Conservation (phyloP, 2,888 invertebrate genomes). For the Dolomedes plantarius region DNA sequence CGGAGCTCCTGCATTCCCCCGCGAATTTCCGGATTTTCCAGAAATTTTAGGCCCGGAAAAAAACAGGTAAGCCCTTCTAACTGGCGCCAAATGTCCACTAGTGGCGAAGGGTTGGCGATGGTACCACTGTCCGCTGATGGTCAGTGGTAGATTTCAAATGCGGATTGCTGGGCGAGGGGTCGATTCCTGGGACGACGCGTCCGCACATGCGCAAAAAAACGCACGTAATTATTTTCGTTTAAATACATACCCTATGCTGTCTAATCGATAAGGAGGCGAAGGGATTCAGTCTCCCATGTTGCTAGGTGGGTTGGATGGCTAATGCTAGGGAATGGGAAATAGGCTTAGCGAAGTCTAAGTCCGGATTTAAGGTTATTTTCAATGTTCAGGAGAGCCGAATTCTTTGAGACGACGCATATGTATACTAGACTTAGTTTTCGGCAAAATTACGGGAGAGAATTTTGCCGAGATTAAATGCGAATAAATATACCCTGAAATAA, state of each 20-base stretch:
- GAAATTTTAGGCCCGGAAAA: constrained; percentile 39
- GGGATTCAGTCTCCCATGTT: constrained; percentile 37
- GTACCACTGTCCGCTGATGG: constrained; percentile 57
- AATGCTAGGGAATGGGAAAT: constrained; percentile 17
- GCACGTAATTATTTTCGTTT: constrained; percentile 69
- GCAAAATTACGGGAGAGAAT: not conserved
- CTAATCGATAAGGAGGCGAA: constrained; percentile 61
- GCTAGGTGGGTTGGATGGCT: constrained; percentile 47
- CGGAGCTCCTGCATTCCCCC: constrained; percentile 37
- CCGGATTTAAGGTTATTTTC: constrained; percentile 1
- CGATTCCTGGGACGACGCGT: constrained; percentile 34
- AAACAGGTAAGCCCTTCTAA: constrained; percentile 62
- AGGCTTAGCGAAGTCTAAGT: constrained; percentile 15
- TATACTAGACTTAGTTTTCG: not conserved
- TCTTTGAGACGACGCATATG: not conserved
- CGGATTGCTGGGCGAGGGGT: constrained; percentile 52
- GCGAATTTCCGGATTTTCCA: constrained; percentile 61
- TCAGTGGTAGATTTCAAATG: constrained; percentile 65
- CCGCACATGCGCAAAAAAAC: constrained; percentile 68
- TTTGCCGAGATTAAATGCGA: not conserved
- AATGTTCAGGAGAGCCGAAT: not conserved
- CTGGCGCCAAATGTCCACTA: constrained; percentile 23
- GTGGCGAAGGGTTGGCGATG: constrained; percentile 49
- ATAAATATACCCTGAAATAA: too few species aligned
- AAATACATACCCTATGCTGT: constrained; percentile 50